phyloP scores from a whole-genome alignment of 35 echinoderm and acorn worm genomes.

The Anneissia japonica region DNA sequence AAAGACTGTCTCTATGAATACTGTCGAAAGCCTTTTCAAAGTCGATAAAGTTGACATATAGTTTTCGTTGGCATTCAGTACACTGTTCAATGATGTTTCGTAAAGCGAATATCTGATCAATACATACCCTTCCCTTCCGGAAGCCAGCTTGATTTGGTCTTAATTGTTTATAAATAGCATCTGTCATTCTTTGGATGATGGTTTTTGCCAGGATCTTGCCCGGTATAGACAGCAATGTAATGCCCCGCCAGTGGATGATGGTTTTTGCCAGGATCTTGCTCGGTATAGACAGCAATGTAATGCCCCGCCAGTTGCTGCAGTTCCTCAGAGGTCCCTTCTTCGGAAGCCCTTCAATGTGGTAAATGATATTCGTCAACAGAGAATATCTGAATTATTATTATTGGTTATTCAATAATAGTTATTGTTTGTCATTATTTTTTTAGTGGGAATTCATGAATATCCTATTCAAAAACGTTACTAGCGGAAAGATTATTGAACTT shows the following conservation, averaged over 20 bases:
- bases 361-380: no score
- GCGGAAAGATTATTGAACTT: constrained; percentile 48
- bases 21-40: background rate
- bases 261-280: background rate
- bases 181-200: background rate
- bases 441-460: constrained; percentile 65
- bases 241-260: no score
- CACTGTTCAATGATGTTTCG: background rate
- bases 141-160: background rate
- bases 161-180: background rate
- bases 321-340: background rate
- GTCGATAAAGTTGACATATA: background rate
- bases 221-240: background rate
- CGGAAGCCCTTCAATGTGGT: background rate
- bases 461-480: constrained; percentile 23
- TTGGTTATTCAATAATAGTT: no score
- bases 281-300: constrained; percentile 2
- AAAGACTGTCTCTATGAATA: background rate
- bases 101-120: background rate
- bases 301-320: background rate
- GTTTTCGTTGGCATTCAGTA: background rate
- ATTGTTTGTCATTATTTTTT: no score
- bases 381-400: no score
- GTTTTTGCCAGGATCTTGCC: background rate
- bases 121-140: background rate